Evolutionary conservation across 2,888 invertebrate species (phyloP).

Genomic region (Orthosia incerta): DNA sequence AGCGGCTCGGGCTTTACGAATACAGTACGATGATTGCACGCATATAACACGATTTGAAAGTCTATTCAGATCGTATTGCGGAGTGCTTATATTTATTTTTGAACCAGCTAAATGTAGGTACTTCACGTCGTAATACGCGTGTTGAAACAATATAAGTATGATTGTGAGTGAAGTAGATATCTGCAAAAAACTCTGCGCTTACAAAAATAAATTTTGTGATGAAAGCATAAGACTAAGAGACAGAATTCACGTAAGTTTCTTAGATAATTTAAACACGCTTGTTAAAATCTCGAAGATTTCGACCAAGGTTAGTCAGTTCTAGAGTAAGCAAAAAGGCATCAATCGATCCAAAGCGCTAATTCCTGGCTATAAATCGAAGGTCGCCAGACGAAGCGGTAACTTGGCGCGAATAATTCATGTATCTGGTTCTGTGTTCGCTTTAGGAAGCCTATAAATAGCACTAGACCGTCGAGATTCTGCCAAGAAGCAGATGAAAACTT

Average conservation of each 20-base stretch:
- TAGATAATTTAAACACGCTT: background rate
- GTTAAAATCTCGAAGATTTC: background rate
- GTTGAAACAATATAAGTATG: background rate
- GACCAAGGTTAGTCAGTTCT: background rate
- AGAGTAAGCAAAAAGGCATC: slow-evolving; percentile 11
- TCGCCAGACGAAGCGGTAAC: slow-evolving; percentile 35
- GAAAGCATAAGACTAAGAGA: background rate
- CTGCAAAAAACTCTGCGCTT: background rate
- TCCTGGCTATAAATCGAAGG: slow-evolving; percentile 29
- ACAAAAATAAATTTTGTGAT: background rate
- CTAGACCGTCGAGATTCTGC: slow-evolving; percentile 21
- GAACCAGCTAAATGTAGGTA: background rate
- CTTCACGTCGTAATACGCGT: background rate
- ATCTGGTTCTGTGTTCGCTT: slow-evolving; percentile 38
- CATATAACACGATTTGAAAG: slow-evolving; percentile 24
- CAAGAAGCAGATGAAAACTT: slow-evolving; percentile 45
- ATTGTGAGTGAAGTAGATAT: background rate
- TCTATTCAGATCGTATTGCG: slow-evolving; percentile 11
- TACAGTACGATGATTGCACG: slow-evolving; percentile 25
- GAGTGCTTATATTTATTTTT: background rate
- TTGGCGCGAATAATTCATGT: slow-evolving; percentile 49
- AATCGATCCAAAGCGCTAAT: slow-evolving; percentile 44
- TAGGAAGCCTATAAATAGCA: slow-evolving; percentile 34
- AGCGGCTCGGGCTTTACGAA: slow-evolving; percentile 8
- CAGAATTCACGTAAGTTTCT: background rate